Base-by-base conservation (phyloP, 1,140 invertebrate species). In the Nymphalis io region DNA sequence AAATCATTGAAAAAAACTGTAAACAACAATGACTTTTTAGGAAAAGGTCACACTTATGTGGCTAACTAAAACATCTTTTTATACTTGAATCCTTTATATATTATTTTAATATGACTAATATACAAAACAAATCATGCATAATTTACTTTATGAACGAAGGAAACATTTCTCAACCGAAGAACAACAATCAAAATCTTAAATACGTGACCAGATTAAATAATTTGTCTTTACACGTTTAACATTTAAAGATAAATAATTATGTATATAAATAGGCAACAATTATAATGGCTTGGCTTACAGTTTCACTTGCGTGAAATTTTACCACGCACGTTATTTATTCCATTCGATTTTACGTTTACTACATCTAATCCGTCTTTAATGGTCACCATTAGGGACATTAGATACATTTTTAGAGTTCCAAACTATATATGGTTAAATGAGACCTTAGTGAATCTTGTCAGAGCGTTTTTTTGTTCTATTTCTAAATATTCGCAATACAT, bases 251-350 rank as follows among this genome's bases (percentile, higher is more conserved):
- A 62, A 62, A 38, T 44, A 53, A 46, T 39, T 53, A 63, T 51
- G 20, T 10, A 46, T 63, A 51, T 62, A 62, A 62, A 21, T 12
- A 33, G 23, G 13, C 13, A n/a, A 38, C 20, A 40, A 53, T 15
- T 27, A 20, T 33, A 51, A 53, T 60, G 23, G 18, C 39, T 55
- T 20, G 23, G 48, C 38, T 46, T 68, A 68, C 60, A 18, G 68
- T 70, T 70, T 70, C 68, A 48, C 68, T 70, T 23, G 55, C 68
- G 42, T 60, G 68, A 63, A 70, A 48, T 33, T 42, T 70, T 64
- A 27, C 40, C 40, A 59, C 60, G 68, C 68, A 64, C 51, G 18
- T 27, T 27, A 12, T 55, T 0, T 27, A 55, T 21, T 51, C 44
- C 23, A 13, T 55, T 55, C 18, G 20, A 3, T 55, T 16, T 55